Percentiles rank a stretch among this genome's conserved stretches.
These are phyloP conservation scores for Omphaloscelis lunosa DNA, from an alignment of 2,888 invertebrate genomes.

Conservation along the genomic window DNA sequence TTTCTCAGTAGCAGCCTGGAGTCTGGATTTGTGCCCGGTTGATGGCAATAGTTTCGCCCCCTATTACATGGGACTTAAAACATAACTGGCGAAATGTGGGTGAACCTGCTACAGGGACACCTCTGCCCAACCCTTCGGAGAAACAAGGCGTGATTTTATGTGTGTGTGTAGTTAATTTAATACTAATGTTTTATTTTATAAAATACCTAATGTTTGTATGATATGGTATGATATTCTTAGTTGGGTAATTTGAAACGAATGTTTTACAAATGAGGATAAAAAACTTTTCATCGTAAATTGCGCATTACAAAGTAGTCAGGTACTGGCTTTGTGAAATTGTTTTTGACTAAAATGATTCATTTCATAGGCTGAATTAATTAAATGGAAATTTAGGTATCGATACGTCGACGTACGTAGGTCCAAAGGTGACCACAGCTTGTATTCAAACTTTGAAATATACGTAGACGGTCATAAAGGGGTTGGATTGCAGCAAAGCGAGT, in stretches of 20 bases:
- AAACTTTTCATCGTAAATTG: constrained; percentile 39
- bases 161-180: constrained; percentile 3
- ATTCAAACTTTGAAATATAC: constrained; percentile 12
- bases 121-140: too few species aligned
- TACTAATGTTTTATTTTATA: background rate
- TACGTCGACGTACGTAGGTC: background rate
- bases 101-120: too few species aligned
- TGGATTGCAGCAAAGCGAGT: constrained; percentile 2
- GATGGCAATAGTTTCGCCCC: too few species aligned
- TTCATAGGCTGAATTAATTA: constrained; percentile 42
- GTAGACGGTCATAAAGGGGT: background rate
- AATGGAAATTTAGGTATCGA: constrained; percentile 16
- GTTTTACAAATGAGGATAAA: constrained; percentile 38
- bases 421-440: constrained; percentile 4
- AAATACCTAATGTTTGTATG: background rate
- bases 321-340: constrained; percentile 40
- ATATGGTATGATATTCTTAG: background rate
- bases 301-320: constrained; percentile 26
- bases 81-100: too few species aligned
- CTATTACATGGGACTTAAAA: too few species aligned
- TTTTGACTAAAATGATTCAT: constrained; percentile 34
- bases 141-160: too few species aligned
- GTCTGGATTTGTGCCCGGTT: too few species aligned
- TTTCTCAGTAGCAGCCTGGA: too few species aligned
- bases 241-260: constrained; percentile 16